Percentiles rank a stretch among this genome's conserved stretches.
Conservation (phyloP, 2,888 invertebrate genomes). For the Laspeyria flexula region DNA sequence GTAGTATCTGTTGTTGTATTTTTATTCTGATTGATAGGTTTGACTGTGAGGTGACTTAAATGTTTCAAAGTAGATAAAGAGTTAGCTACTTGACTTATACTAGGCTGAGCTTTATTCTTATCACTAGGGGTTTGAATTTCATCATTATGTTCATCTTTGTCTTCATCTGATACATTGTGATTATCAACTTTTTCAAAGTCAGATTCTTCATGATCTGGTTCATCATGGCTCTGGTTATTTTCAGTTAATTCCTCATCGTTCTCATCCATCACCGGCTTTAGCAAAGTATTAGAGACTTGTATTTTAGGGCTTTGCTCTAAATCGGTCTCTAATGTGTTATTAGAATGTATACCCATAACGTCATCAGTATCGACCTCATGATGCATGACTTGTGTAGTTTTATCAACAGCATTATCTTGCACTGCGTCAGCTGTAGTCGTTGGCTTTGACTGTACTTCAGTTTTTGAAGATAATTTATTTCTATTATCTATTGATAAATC, state of each 20-base stretch:
- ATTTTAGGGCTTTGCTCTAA: not conserved
- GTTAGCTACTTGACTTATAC: slow-evolving; percentile 16
- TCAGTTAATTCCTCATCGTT: not conserved
- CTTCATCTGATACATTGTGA: slow-evolving; percentile 6
- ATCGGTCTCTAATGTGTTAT: slow-evolving; percentile 1
- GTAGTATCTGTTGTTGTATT: slow-evolving; percentile 15
- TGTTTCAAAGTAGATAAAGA: slow-evolving; percentile 62
- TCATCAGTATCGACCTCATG: slow-evolving; percentile 12
- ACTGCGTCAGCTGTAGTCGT: not conserved
- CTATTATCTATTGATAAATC: not conserved
- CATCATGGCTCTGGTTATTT: slow-evolving; percentile 4
- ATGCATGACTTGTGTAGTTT: not conserved
- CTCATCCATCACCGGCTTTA: slow-evolving; percentile 4
- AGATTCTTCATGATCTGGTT: slow-evolving; percentile 11
- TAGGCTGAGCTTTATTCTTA: slow-evolving; percentile 6
- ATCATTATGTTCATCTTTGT: slow-evolving; percentile 2
- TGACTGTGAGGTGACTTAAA: slow-evolving; percentile 67
- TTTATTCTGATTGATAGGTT: slow-evolving; percentile 53
- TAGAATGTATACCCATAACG: slow-evolving; percentile 5
- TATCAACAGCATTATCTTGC: slow-evolving; percentile 10
- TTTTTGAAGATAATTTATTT: slow-evolving; percentile 4
- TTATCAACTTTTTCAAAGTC: slow-evolving; percentile 15
- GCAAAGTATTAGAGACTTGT: not conserved
- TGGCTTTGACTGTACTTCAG: slow-evolving; percentile 1
- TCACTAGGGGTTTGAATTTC: slow-evolving; percentile 7